Conservation (phyloP, 2,888 invertebrate species). For the Chymomyza fuscimana region DNA sequence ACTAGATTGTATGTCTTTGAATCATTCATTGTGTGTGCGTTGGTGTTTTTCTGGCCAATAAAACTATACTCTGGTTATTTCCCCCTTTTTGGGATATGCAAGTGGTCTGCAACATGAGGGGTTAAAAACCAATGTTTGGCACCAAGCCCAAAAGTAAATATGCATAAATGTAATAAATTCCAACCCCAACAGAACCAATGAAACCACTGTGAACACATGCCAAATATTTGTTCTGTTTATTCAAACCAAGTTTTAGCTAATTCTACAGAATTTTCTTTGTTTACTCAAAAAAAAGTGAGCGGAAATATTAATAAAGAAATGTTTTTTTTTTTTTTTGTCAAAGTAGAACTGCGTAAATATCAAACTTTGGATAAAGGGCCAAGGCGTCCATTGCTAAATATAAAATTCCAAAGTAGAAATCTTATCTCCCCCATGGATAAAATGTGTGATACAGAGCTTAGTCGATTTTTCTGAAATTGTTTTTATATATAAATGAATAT, state of each 20-base stretch:
- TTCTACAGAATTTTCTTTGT: background rate
- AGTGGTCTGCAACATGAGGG: background rate
- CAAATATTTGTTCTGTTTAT: background rate
- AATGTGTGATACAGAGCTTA: no score
- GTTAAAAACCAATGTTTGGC: background rate
- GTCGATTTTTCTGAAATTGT: no score
- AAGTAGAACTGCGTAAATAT: no score
- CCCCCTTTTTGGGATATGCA: background rate
- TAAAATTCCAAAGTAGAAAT: no score
- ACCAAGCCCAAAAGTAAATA: background rate
- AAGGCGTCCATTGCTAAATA: no score
- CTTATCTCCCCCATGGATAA: no score
- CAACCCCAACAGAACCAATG: background rate
- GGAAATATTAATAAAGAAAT: background rate
- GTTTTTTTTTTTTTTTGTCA: background rate
- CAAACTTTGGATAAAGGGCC: no score
- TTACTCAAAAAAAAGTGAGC: background rate
- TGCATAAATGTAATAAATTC: background rate
- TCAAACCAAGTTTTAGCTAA: background rate
- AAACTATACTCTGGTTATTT: background rate
- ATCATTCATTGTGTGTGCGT: background rate
- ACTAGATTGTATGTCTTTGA: slow-evolving; percentile 1
- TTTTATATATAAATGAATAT: no score
- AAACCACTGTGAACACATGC: background rate
- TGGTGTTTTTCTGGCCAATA: slow-evolving; percentile 1